Evolutionary conservation across 2,888 invertebrate genomes (phyloP).

Genomic region (Ctena decussata): DNA sequence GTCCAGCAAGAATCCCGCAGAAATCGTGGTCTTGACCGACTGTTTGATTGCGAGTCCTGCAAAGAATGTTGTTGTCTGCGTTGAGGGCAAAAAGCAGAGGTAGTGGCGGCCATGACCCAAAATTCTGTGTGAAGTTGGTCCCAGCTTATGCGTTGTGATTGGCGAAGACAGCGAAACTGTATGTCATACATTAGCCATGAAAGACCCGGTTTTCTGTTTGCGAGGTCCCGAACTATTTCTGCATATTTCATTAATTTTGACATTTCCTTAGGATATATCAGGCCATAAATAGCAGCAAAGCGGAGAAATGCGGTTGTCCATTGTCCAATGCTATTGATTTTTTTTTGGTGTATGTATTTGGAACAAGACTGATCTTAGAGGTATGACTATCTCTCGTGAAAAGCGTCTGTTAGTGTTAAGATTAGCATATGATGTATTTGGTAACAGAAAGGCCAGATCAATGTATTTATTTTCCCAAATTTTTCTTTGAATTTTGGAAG

Average conservation of each 20-base stretch:
- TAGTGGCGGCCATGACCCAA: not conserved
- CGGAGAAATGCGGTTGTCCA: not conserved
- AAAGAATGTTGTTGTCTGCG: not conserved
- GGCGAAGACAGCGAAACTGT: not conserved
- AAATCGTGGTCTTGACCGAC: not conserved
- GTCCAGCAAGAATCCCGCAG: no score
- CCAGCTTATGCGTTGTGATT: not conserved
- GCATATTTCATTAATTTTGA: not conserved
- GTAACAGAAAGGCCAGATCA: not conserved
- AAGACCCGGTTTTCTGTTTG: not conserved
- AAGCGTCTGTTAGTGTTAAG: not conserved
- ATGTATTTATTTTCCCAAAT: not conserved
- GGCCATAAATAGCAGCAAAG: not conserved
- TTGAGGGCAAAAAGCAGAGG: not conserved
- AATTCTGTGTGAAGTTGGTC: not conserved
- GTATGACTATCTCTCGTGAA: not conserved
- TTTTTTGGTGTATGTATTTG: not conserved
- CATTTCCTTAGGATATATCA: not conserved
- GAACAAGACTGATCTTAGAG: not conserved
- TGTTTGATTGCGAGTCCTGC: not conserved
- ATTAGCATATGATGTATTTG: not conserved
- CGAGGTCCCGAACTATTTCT: not conserved
- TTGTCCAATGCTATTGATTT: slow-evolving; percentile 1
- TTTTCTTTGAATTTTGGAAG: not conserved
- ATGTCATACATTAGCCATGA: slow-evolving; percentile 6